Base-by-base conservation (phyloP, 2,888 invertebrate species). In the Drosophila phalerata region DNA sequence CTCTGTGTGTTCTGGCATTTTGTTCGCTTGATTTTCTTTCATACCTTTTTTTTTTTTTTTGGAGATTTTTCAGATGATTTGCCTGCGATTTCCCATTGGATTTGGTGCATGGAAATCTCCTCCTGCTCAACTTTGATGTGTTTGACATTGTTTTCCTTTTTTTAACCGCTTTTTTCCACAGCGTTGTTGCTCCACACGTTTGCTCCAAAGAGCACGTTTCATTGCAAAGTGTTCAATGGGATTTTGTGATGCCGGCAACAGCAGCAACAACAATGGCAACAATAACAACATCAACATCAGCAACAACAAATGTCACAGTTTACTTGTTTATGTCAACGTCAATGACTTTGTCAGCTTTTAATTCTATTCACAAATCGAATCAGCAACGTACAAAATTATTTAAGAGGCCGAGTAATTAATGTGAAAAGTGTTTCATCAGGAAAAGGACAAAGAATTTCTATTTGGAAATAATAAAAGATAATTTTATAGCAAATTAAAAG, bases 81-180 rank as follows among this genome's bases (percentile, higher is more conserved):
- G 78, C 60, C 69, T 49, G 77, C 62, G 78, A 80, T 78, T 80
- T 71, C 64, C 63, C 84, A 60, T 69, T 73, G 69, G 55, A 61
- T 40, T 68, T 48, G 66, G 10, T 68, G 57, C 61, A 53, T 70
- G 68, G 47, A 60, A 74, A 69, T 70, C 73, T 70, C 57, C 70
- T 66, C 56, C 69, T 71, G 42, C 47, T 56, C 66, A 82, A 74
- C 77, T 85, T 81, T 85, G 82, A 81, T 80, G 85, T 81, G 79
- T 83, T 83, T 83, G 87, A 77, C 88, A 85, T 81, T 81, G 85
- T 85, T 85, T 85, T 79, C 70, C 58, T 72, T 75, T 75, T 53
- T 45, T 49, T 37, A 10, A 8, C 11, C 8, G n/a, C 5, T 15
- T 28, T 28, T 25, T n/a, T 4, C 28, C 28, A 28, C 8, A 6